Evolutionary conservation across 1,140 invertebrate species (phyloP).

Genomic region (Procambarus virginalis): DNA sequence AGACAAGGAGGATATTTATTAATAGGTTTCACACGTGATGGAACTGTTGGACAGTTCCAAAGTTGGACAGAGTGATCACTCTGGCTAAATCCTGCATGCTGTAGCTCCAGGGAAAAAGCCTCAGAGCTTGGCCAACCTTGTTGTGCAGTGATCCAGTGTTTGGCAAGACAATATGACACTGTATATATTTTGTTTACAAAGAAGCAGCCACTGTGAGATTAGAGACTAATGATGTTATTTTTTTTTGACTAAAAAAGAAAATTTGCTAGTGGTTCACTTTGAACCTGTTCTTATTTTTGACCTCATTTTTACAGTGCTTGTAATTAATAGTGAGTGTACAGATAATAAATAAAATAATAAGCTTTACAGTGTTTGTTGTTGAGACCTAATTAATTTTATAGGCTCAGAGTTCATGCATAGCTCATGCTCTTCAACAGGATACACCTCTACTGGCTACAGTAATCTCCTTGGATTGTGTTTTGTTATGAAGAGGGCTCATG

Average conservation of each 20-base stretch:
- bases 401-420: no score
- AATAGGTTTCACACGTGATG: constrained; percentile 76
- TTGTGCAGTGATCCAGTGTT: neutral
- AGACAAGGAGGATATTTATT: constrained; percentile 95
- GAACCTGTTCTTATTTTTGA: neutral
- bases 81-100: neutral
- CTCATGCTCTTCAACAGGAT: no score
- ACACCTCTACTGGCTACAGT: no score
- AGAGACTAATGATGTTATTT: no score
- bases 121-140: neutral
- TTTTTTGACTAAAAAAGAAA: neutral
- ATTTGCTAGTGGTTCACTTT: neutral
- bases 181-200: constrained; percentile 27
- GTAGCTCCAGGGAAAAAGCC: neutral
- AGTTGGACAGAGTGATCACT: neutral
- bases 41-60: neutral
- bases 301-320: constrained; percentile 16
- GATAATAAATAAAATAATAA: constrained; percentile 45
- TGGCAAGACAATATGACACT: neutral
- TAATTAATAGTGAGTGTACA: constrained; percentile 60
- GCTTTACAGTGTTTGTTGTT: neutral
- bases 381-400: neutral
- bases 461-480: no score
- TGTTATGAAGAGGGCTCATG: no score
- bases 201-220: neutral